Evolutionary conservation across 2,113 vertebrate species (phyloP), one percentile per base, ranked within the genome.

Genomic region (Sylvilagus bachmani): DNA sequence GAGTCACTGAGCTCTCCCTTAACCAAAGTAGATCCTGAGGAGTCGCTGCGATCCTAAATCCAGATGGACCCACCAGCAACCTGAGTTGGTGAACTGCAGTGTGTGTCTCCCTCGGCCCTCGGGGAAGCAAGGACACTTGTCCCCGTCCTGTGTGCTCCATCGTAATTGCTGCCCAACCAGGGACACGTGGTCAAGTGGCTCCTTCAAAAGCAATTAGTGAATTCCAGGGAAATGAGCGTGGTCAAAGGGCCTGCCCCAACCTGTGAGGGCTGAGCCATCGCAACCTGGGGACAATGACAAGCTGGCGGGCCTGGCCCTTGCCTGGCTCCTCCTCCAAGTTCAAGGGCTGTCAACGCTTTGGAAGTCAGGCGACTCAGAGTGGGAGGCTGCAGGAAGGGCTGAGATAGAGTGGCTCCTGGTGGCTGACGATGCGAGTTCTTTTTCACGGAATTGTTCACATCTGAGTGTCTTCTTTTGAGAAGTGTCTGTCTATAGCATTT

Each of bases 151-250:
- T 25, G 29, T 0, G 13, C 62, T 24, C 62, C n/a, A 11, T 10
- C 83, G 44, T 14, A 89, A 61, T 86, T 19, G 2, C 79, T 69
- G 55, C 70, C 91, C 22, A 33, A 95, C 78, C 53, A n/a, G 83
- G 73, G 93, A 69, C 55, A 80, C 53, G 44, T n/a, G 86, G 64
- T 36, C 64, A 89, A 89, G 53, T 77, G 79, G 58, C 71, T 78
- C 92, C 95, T 89, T 95, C 86, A 78, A 94, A 89, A 88, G 89
- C 96, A 95, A 77, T 96, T 96, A 95, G 33, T n/a, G n/a, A 24
- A 66, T 33, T 73, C 87, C 64, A 81, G 0, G 82, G 85, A 67
- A 83, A 53, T 2, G 82, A 82, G 53, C 29, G 67, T 66, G 85
- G 36, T 70, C 71, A 74, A 49, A 66, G 79, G 96, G 97, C 66